Conservation (phyloP, 2,113 vertebrate genomes). For the Nesogale talazaci region DNA sequence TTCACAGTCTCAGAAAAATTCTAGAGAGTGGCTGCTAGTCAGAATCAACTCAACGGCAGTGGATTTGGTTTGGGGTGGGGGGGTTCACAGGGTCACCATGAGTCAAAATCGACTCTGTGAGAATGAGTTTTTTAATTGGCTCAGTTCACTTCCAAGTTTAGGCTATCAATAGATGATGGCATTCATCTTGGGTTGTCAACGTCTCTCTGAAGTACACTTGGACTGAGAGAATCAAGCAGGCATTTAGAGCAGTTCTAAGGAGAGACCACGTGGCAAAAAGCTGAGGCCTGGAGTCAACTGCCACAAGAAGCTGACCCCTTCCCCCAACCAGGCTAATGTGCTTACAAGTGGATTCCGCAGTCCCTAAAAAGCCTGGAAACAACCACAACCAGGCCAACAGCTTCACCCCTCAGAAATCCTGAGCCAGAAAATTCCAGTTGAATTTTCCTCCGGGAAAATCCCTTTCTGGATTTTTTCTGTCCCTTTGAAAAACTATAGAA, state of each 20-base stretch:
- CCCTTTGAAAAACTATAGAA: not conserved
- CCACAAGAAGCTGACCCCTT: not conserved
- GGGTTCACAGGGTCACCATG: too few relatives aligned
- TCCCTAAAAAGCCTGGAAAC: not conserved
- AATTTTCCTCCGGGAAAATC: too few relatives aligned
- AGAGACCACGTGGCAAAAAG: not conserved
- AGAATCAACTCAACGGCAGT: too few relatives aligned
- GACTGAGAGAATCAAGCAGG: not conserved
- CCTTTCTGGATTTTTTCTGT: not conserved
- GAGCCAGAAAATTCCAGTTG: not conserved
- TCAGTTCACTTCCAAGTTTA: not conserved
- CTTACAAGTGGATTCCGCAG: not conserved
- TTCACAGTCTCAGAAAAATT: too few relatives aligned
- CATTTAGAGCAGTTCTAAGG: not conserved
- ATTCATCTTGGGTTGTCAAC: not conserved
- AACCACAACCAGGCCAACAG: not conserved
- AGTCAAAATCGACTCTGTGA: too few relatives aligned
- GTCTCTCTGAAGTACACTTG: not conserved
- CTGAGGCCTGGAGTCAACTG: not conserved
- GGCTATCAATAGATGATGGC: not conserved
- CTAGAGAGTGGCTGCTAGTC: too few relatives aligned
- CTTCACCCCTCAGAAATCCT: not conserved
- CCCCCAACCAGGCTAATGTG: not conserved
- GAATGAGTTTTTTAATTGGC: too few relatives aligned
- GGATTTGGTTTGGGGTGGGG: too few relatives aligned